Evolutionary conservation across 30 jellyfish, hydroid and myxozoan species (phyloP), one percentile per base, ranked within the genome.

Genomic region (Catostylus mosaicus): DNA sequence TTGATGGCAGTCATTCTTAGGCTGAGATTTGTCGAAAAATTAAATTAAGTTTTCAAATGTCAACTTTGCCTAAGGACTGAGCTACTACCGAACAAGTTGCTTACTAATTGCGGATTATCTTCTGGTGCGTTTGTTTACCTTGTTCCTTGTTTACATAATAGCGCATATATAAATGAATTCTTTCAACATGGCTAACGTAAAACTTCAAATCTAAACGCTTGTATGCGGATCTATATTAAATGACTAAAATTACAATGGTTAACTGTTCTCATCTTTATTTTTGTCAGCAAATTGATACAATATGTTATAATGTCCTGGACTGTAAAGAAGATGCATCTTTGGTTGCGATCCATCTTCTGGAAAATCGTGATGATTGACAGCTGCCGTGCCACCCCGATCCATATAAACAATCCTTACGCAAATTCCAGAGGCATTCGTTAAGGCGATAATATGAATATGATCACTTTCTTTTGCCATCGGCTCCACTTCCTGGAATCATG

Each of bases 381-480:
- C 56, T 57, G 73, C 77, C 3, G 90, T 38, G 1, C 97, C 97
- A 1, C 98, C 97, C 40, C 98, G 80, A 70, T 93, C 98, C 98
- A 93, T 93, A 65, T 93, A 93, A 36, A 89, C 97, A 8, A 93
- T 83, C 32, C 95, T 94, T 22, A 93, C 96, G 37, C 96, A 80
- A 10, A 84, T 74, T 19, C 87, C 90, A 3, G 94, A 78, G 9
- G 87, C 93, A 30, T 71, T 78, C 20, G 98, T 67, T 43, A 93
- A 72, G 5, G 98, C 98, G 20, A 88, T 93, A 27, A 93, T 83
- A 61, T 93, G 98, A 34, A 93, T 93, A 59, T 93, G 98, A 52
- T 93, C 98, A 70, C 98, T 93, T 54, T 93, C 98, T 68, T 83
- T 93, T 20, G 98, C 98, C 98, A 93, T 93, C 47, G 98, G 98